phyloP scores from a whole-genome alignment of 2,113 vertebrate genomes.

The Microcebus murinus region DNA sequence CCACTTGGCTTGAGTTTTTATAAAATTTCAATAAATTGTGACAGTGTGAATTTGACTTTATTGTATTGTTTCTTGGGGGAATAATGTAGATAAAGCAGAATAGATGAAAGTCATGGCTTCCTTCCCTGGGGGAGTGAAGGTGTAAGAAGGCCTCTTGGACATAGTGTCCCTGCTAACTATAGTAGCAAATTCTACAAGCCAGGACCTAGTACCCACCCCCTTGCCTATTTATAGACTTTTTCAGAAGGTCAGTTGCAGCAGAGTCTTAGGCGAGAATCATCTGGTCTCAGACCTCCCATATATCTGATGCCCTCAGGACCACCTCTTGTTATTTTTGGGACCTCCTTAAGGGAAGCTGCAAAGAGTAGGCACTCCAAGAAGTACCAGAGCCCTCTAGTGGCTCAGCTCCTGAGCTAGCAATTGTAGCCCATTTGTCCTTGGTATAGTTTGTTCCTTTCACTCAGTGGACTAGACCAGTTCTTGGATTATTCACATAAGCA shows the following conservation, averaged over 20 bases:
- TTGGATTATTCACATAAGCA: conserved; percentile 35
- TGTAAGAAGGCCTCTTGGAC: conserved; percentile 65
- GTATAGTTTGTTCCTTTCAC: conserved; percentile 28
- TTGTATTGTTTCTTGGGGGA: conserved; percentile 40
- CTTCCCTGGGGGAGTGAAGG: conserved; percentile 31
- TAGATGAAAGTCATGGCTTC: conserved; percentile 33
- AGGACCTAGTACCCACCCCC: conserved; percentile 51
- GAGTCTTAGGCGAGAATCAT: conserved; percentile 42
- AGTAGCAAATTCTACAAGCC: conserved; percentile 68
- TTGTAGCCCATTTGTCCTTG: background rate
- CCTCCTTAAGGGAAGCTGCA: background rate
- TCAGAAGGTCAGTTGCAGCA: conserved; percentile 66
- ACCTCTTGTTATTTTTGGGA: background rate
- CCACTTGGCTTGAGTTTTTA: conserved; percentile 73
- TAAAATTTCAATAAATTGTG: conserved; percentile 76
- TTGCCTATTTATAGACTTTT: conserved; percentile 78
- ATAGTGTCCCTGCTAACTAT: conserved; percentile 77
- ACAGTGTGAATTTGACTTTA: conserved; percentile 63
- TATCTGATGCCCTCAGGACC: background rate
- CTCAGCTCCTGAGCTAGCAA: background rate
- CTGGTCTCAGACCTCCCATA: background rate
- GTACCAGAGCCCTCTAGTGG: conserved; percentile 33
- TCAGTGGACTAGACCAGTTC: background rate
- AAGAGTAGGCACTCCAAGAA: background rate
- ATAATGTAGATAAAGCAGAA: background rate